These are phyloP conservation scores for Elmis aenea DNA, from an alignment of 2,888 invertebrate species.

Conservation along the genomic window DNA sequence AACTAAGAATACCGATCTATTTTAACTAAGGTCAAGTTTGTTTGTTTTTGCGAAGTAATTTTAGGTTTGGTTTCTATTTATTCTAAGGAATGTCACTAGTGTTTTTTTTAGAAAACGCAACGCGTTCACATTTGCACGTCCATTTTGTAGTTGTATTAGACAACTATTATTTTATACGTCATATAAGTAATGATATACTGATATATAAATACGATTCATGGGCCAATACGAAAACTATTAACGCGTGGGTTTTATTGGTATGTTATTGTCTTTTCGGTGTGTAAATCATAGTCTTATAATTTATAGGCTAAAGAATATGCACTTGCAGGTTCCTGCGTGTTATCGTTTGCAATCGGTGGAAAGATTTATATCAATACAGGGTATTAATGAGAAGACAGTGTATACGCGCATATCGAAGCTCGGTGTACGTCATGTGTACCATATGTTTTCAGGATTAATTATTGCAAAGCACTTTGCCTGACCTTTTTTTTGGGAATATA, in stretches of 20 bases:
- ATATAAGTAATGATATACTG: slow-evolving; percentile 29
- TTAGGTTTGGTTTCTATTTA: too few relatives aligned
- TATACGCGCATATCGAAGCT: too few relatives aligned
- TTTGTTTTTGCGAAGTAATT: too few relatives aligned
- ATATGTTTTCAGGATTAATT: too few relatives aligned
- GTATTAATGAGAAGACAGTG: too few relatives aligned
- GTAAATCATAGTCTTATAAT: slow-evolving; percentile 21
- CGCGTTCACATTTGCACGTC: not conserved
- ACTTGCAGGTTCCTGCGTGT: slow-evolving; percentile 9
- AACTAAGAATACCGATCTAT: too few relatives aligned
- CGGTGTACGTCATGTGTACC: too few relatives aligned
- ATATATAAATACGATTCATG: slow-evolving; percentile 27
- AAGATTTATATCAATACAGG: slow-evolving; percentile 5
- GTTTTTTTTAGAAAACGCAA: too few relatives aligned
- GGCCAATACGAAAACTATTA: slow-evolving; percentile 25
- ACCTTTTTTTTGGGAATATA: too few relatives aligned
- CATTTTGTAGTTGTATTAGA: slow-evolving; percentile 21
- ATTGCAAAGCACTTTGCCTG: too few relatives aligned
- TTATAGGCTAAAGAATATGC: slow-evolving; percentile 6
- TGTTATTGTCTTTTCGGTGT: slow-evolving; percentile 24
- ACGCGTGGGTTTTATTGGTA: slow-evolving; percentile 30
- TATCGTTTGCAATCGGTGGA: slow-evolving; percentile 3
- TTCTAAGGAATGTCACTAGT: too few relatives aligned
- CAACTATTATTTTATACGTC: slow-evolving; percentile 28
- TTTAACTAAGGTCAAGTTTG: too few relatives aligned